These are phyloP conservation scores for Petrocephalus sullivani DNA, from an alignment of 2,797 vertebrate species.

Conservation along the genomic window DNA sequence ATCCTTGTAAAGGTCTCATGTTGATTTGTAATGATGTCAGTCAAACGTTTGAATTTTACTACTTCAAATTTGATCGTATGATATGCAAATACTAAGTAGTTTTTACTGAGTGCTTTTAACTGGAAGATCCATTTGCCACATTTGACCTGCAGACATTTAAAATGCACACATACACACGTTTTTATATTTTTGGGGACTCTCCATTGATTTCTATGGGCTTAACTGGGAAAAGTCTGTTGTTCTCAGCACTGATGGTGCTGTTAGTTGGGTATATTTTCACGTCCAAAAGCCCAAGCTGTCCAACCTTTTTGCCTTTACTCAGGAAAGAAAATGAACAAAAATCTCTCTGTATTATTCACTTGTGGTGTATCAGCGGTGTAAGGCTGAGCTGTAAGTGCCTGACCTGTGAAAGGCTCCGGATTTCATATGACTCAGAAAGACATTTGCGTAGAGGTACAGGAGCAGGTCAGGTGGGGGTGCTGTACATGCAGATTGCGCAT, in stretches of 20 bases:
- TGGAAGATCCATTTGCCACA: background rate
- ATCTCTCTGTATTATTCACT: background rate
- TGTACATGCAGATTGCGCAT: slow-evolving; percentile 31
- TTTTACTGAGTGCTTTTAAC: background rate
- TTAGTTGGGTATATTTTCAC: background rate
- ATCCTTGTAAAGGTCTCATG: background rate
- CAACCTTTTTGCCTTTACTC: background rate
- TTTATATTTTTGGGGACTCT: background rate
- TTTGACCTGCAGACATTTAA: background rate
- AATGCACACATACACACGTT: background rate
- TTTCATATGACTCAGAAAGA: background rate
- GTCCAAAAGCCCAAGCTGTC: background rate
- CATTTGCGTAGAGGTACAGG: background rate
- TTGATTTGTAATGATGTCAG: background rate
- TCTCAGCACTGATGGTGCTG: background rate
- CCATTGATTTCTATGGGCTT: too few species aligned
- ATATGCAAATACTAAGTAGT: background rate
- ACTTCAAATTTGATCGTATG: background rate
- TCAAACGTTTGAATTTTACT: background rate
- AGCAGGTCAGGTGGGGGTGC: background rate
- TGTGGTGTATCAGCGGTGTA: background rate
- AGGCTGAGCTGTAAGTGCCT: background rate
- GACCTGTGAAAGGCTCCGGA: background rate
- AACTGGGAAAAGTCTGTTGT: background rate
- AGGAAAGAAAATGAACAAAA: background rate